A percentile compares a stretch with the other conserved stretches of the same genome.
These are phyloP conservation scores for Chelmon rostratus DNA, from an alignment of 2,797 vertebrate genomes.

Conservation along the genomic window DNA sequence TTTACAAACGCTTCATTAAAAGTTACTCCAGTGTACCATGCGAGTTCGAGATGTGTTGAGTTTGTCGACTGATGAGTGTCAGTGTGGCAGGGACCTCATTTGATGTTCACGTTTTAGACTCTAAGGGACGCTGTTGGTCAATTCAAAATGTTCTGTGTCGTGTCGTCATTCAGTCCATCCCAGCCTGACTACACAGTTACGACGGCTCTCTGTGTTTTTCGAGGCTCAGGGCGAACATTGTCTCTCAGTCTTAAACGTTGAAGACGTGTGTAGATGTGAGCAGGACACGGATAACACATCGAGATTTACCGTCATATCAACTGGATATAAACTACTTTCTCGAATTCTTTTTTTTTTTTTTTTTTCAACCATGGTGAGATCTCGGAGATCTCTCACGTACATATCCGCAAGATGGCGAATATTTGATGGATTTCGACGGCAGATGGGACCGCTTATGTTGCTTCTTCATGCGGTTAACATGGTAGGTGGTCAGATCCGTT, in stretches of 20 bases:
- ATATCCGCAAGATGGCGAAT: conserved; percentile 26
- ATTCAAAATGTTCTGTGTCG: not conserved
- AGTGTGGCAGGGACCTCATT: too few species aligned
- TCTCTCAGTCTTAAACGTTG: not conserved
- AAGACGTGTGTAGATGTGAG: not conserved
- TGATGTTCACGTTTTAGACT: not conserved
- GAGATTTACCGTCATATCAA: not conserved
- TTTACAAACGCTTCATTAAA: too few species aligned
- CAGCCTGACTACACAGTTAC: not conserved
- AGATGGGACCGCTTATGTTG: conserved; percentile 39
- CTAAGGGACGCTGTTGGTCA: conserved; percentile 18
- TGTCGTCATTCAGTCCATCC: conserved; percentile 14
- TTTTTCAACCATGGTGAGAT: not conserved
- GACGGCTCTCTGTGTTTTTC: conserved; percentile 11
- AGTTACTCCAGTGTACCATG: too few species aligned
- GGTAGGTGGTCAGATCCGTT: conserved; percentile 64
- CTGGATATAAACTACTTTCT: not conserved
- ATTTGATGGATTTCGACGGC: conserved; percentile 6
- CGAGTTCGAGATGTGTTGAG: not conserved
- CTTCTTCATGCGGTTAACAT: conserved; percentile 32
- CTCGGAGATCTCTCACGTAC: accelerated
- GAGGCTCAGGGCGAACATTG: not conserved
- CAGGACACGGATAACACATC: not conserved
- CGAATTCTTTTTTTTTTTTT: not conserved
- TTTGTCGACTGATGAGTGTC: not conserved